phyloP scores from a whole-genome alignment of 64 coral and sea anemone genomes.

The Anthopleura sola region DNA sequence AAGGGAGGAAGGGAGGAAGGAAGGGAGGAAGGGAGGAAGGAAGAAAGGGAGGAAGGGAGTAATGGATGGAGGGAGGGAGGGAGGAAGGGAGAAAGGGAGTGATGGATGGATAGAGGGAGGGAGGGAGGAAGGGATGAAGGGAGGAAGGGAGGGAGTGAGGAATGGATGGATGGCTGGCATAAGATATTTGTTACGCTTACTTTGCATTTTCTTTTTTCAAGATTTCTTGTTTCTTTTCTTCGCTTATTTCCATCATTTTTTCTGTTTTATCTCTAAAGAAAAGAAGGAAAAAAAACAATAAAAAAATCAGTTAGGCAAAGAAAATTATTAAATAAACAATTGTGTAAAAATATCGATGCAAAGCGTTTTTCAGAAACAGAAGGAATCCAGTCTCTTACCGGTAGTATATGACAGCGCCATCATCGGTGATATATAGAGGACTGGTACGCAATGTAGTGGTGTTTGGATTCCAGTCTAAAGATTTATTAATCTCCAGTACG shows the following conservation, averaged over 20 bases:
- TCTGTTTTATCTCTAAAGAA: constrained; percentile 63
- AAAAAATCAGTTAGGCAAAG: not conserved
- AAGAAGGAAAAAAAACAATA: not conserved
- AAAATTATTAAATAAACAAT: too few relatives aligned
- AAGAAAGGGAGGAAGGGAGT: not conserved
- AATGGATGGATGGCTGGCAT: not conserved
- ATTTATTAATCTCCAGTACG: constrained; percentile 43
- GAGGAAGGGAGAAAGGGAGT: not conserved
- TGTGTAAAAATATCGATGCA: not conserved
- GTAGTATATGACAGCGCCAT: constrained; percentile 60
- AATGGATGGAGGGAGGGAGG: not conserved
- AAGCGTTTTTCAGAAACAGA: not conserved
- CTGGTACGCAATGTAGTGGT: constrained; percentile 17
- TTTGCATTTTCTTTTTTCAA: constrained; percentile 59
- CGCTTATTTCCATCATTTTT: constrained; percentile 49
- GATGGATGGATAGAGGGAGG: not conserved
- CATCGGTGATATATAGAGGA: constrained; percentile 52
- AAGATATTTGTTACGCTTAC: not conserved
- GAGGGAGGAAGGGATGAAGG: not conserved
- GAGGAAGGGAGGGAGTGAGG: not conserved
- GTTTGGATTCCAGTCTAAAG: constrained; percentile 60
- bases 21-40: too few relatives aligned
- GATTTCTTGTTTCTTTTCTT: constrained; percentile 70
- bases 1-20: not conserved
- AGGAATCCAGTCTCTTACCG: constrained; percentile 30